Percentiles rank a stretch among this genome's conserved stretches.
phyloP scores from a whole-genome alignment of 2,888 invertebrate genomes.

The Standfussiana lucernea region DNA sequence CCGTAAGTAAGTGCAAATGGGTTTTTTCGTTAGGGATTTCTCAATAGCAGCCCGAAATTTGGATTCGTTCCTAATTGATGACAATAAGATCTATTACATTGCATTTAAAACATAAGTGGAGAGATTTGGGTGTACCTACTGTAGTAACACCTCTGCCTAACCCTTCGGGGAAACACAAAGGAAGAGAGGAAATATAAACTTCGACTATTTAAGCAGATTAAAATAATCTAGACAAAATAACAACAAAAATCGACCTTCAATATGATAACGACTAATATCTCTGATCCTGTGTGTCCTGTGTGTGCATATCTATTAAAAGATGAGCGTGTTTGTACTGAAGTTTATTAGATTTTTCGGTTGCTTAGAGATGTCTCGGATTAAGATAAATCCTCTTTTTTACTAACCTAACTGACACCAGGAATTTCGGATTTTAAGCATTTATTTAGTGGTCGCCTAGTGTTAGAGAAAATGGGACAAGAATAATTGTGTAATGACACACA shows the following conservation, averaged over 20 bases:
- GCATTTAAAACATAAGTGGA: neutral
- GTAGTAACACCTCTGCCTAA: neutral
- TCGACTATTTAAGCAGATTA: neutral
- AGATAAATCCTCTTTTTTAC: neutral
- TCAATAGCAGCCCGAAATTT: no score
- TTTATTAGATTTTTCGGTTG: neutral
- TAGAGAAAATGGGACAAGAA: neutral
- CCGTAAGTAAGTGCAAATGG: no score
- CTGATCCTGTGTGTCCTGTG: no score
- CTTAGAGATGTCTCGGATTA: neutral
- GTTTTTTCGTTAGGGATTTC: no score
- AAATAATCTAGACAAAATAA: neutral
- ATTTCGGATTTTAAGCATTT: neutral
- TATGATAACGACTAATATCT: neutral
- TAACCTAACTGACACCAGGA: neutral
- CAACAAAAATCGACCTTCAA: neutral
- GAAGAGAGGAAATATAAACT: no score
- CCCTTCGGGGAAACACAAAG: neutral
- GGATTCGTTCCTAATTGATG: no score
- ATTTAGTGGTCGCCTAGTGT: neutral
- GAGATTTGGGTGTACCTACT: neutral
- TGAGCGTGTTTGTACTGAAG: neutral
- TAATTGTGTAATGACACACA: neutral
- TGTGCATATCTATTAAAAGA: neutral
- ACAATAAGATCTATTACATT: neutral